Evolutionary conservation across 2,113 vertebrate species (phyloP).

Genomic region (Hippocampus abdominalis): DNA sequence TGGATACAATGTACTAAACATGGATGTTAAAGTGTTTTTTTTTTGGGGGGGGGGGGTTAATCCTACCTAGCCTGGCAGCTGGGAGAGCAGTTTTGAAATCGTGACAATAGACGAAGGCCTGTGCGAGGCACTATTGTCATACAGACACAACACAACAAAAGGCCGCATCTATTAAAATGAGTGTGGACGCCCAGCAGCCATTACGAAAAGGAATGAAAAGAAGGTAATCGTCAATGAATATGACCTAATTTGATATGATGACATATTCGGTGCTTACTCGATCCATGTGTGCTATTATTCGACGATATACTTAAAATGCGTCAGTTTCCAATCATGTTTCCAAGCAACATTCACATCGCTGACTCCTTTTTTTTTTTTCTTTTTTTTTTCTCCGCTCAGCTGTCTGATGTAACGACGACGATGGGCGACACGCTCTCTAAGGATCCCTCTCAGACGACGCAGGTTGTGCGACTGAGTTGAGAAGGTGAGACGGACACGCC

Average conservation of each 20-base stretch:
- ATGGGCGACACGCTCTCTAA: conserved; percentile 17
- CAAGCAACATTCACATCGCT: conserved; percentile 62
- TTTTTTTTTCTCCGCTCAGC: conserved; percentile 35
- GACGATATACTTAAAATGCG: background rate
- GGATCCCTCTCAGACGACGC: background rate
- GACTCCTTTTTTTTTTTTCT: conserved; percentile 20
- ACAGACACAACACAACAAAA: conserved; percentile 10
- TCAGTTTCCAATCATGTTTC: conserved; percentile 54
- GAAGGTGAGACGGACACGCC: conserved; percentile 20
- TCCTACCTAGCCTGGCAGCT: conserved; percentile 58
- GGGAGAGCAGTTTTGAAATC: conserved; percentile 42
- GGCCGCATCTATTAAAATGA: background rate
- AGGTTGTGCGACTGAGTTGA: background rate
- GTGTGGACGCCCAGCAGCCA: background rate
- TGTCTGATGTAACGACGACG: conserved; percentile 28
- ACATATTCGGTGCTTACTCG: background rate
- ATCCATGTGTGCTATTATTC: background rate
- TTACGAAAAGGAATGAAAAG: background rate
- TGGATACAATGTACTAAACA: conserved; percentile 7
- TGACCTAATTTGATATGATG: conserved; percentile 28
- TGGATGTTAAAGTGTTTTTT: conserved; percentile 18
- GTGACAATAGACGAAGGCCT: conserved; percentile 31
- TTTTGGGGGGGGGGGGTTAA: conserved; percentile 46
- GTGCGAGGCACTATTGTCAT: conserved; percentile 22
- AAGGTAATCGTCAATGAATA: conserved; percentile 36